Percentiles rank a stretch among this genome's conserved stretches.
Evolutionary conservation across 2,888 invertebrate genomes (phyloP).

Genomic region (Eudasyphora cyanicolor): DNA sequence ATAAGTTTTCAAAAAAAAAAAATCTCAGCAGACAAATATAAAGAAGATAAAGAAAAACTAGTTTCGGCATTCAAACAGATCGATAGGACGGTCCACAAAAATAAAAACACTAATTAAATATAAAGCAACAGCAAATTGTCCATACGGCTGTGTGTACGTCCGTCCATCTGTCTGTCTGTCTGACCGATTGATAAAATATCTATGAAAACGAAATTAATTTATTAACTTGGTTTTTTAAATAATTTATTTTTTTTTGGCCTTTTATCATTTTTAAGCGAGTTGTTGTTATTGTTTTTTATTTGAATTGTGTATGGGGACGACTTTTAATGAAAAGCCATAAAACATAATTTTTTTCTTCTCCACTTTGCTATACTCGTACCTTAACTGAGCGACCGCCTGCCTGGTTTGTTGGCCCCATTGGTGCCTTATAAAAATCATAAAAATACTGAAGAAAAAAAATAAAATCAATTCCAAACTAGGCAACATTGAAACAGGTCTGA

Average conservation of each 20-base stretch:
- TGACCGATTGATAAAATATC: conserved; percentile 11
- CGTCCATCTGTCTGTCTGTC: no score
- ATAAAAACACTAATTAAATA: conserved; percentile 40
- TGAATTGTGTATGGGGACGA: no score
- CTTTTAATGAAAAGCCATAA: conserved; percentile 54
- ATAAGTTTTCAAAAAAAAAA: neutral
- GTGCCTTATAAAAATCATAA: conserved; percentile 57
- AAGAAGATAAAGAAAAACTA: conserved; percentile 19
- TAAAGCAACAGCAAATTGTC: neutral
- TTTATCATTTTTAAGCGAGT: neutral
- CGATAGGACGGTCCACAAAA: neutral
- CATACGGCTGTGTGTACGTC: no score
- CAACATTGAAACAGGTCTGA: neutral
- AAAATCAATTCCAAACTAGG: conserved; percentile 18
- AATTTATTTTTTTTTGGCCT: neutral
- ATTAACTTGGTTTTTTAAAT: conserved; percentile 30
- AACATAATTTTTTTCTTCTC: conserved; percentile 53
- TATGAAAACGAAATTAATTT: conserved; percentile 44
- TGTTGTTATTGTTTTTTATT: conserved; percentile 3
- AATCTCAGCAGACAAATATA: neutral
- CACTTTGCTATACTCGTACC: no score
- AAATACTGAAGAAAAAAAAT: conserved; percentile 30
- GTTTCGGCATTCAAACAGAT: conserved; percentile 18
- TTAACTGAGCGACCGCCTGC: neutral
- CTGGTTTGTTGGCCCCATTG: neutral